Conservation (phyloP, 2,113 vertebrate genomes). For the Herpetotheres cachinnans region DNA sequence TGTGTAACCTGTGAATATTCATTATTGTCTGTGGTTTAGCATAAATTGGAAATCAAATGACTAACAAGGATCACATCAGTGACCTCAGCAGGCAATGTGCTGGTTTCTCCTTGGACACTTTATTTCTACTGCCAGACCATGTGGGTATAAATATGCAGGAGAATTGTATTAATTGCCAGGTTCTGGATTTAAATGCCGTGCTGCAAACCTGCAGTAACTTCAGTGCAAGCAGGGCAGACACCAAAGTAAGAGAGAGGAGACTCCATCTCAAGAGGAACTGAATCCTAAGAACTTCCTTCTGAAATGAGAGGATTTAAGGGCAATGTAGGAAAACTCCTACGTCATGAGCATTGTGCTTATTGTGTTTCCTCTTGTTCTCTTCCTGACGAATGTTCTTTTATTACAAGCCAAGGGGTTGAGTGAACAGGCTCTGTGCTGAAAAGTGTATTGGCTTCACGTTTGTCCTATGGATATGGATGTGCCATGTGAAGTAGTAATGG, state of each 20-base stretch:
- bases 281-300: background rate
- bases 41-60: background rate
- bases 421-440: background rate
- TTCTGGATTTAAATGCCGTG: background rate
- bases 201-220: background rate
- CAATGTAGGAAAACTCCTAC: background rate
- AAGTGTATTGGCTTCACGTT: background rate
- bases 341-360: background rate
- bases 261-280: background rate
- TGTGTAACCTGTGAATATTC: background rate
- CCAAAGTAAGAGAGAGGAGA: background rate
- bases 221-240: background rate
- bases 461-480: background rate
- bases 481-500: background rate
- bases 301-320: background rate
- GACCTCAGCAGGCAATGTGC: background rate
- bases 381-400: background rate
- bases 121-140: background rate
- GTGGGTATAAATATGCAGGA: background rate
- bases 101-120: accelerated
- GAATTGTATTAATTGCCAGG: background rate
- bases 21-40: background rate
- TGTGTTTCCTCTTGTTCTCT: background rate
- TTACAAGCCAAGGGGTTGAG: background rate
- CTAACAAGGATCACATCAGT: background rate